Conservation (phyloP, 2,113 vertebrate species). For the Falco punctatus region DNA sequence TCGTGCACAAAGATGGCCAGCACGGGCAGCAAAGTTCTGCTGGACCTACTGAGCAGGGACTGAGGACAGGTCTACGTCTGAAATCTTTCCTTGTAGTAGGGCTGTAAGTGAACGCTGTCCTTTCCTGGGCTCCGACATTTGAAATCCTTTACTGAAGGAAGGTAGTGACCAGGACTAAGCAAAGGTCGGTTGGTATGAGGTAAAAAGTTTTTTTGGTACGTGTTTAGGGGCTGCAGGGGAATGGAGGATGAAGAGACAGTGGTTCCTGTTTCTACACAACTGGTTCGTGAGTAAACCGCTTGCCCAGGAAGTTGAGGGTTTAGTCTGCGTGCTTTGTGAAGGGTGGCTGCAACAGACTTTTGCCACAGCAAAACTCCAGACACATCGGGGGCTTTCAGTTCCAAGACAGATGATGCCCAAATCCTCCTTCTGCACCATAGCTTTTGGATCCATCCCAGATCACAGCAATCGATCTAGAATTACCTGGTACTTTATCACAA, state of each 20-base stretch:
- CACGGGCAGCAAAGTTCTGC: background rate
- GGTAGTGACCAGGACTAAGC: background rate
- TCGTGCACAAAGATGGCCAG: background rate
- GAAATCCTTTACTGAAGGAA: background rate
- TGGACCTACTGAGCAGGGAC: background rate
- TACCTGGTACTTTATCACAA: background rate
- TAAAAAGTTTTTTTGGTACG: rapidly evolving
- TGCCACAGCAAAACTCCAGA: background rate
- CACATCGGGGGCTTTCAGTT: background rate
- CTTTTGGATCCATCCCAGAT: background rate
- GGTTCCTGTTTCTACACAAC: background rate
- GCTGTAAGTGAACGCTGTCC: background rate
- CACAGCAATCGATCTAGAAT: background rate
- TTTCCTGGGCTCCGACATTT: background rate
- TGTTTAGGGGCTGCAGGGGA: background rate
- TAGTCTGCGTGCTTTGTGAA: background rate
- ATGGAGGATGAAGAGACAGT: rapidly evolving
- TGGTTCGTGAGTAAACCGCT: rapidly evolving
- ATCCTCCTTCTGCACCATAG: background rate
- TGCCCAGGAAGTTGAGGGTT: background rate
- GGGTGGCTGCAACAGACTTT: background rate
- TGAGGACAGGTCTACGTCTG: background rate
- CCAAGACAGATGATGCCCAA: background rate
- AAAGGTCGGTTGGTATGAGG: background rate
- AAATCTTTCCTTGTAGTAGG: background rate